Evolutionary conservation across 1,140 invertebrate genomes (phyloP).

Genomic region (Drosophila santomea): DNA sequence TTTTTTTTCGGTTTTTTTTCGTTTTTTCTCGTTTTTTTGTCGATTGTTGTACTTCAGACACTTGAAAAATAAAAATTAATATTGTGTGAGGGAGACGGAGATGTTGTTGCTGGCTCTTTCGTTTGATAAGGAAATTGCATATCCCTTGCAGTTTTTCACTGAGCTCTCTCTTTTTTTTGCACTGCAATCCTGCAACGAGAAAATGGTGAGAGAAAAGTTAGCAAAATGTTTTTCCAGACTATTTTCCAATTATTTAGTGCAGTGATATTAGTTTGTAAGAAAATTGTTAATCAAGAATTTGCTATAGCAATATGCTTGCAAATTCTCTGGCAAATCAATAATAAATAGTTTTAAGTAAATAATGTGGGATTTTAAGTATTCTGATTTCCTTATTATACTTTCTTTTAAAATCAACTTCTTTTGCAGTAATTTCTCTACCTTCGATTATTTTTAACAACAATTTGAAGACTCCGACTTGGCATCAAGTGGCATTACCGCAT

Average conservation of each 20-base stretch:
- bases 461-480: slow-evolving; percentile 3
- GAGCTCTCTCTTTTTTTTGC: not conserved
- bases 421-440: not conserved
- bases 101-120: slow-evolving; percentile 14
- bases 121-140: slow-evolving; percentile 43
- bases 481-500: slow-evolving; percentile 36
- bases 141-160: slow-evolving; percentile 17
- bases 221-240: slow-evolving; percentile 30
- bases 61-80: slow-evolving; percentile 75
- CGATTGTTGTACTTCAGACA: slow-evolving; percentile 57
- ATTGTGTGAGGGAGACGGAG: slow-evolving; percentile 32
- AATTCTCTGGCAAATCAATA: too few relatives aligned
- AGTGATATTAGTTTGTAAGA: slow-evolving; percentile 6
- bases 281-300: slow-evolving; percentile 6
- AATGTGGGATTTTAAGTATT: too few relatives aligned
- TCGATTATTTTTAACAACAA: not conserved
- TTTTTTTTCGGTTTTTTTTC: slow-evolving; percentile 21
- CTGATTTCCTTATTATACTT: not conserved
- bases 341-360: not conserved
- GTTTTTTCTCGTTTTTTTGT: slow-evolving; percentile 11
- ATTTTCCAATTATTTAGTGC: slow-evolving; percentile 35
- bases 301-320: not conserved
- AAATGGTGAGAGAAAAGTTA: slow-evolving; percentile 29
- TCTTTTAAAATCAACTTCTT: not conserved
- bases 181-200: slow-evolving; percentile 36